phyloP scores from a whole-genome alignment of 1,140 invertebrate genomes.

The Brachionus manjavacas region DNA sequence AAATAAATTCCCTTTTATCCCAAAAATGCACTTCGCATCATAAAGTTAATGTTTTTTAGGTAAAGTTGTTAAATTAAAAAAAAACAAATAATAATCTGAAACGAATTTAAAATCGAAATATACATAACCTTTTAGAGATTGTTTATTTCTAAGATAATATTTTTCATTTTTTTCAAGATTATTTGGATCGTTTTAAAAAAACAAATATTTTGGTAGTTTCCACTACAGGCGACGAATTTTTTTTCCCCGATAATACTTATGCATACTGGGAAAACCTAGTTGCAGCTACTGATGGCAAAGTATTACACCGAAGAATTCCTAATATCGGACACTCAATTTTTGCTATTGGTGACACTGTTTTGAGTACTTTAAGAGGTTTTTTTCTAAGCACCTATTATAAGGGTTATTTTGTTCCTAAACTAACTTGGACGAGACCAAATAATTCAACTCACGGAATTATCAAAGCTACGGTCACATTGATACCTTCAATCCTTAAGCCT shows the following conservation, averaged over 20 bases:
- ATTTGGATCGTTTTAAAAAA: constrained; percentile 45
- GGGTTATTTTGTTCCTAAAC: not conserved
- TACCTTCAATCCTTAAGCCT: not conserved
- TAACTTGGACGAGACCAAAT: constrained; percentile 17
- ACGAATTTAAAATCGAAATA: no score
- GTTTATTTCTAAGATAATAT: no score
- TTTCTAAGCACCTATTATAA: constrained; percentile 46
- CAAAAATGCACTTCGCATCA: no score
- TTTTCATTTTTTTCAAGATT: not conserved
- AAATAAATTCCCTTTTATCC: no score
- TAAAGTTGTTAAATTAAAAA: no score
- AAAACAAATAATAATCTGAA: no score
- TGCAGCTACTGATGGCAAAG: constrained; percentile 44
- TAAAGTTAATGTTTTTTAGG: no score
- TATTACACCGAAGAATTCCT: constrained; percentile 44
- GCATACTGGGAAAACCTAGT: constrained; percentile 48
- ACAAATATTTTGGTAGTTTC: constrained; percentile 50
- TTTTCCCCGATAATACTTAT: constrained; percentile 51
- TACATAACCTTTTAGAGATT: no score
- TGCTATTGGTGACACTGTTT: constrained; percentile 47
- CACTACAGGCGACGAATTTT: constrained; percentile 53
- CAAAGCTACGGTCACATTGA: not conserved
- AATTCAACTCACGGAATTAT: constrained; percentile 35
- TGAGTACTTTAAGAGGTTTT: constrained; percentile 47
- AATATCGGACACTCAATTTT: constrained; percentile 49